Base-by-base conservation (phyloP, 2,113 vertebrate genomes). In the Halcyon malimbica region DNA sequence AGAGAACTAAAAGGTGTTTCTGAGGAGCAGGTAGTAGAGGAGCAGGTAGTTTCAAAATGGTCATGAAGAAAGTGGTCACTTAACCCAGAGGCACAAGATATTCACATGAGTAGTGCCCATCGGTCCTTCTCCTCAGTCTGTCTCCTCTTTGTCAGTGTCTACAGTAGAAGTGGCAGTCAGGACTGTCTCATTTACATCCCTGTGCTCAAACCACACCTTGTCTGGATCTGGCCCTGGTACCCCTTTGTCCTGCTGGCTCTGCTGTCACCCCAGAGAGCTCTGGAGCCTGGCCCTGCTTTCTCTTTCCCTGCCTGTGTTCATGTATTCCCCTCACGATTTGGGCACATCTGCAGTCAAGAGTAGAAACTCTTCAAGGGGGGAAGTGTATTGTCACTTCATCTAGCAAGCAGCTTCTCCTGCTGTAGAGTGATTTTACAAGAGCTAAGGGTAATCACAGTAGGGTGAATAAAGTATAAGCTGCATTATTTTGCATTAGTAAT, bases 401-500 rank as follows among this genome's bases (percentile, higher is more conserved):
- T 7, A 54, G 46, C 51, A 83, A 82, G 53, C n/a, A 68, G 42
- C 53, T 87, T 76, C 69, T 87, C 48, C 39, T 87, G 62, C 42
- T 4, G 2, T 9, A 74, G 64, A 54, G 41, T 85, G 78, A 73
- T 96, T 92, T 89, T 65, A 9, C 39, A 77, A 86, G 71, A 83
- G 44, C 31, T 77, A 86, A 44, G 50, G n/a, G 23, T 77, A 68
- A 91, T 86, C 54, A 74, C 2, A 0, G 41, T 19, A 63, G 19
- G 17, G 59, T 39, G 48, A 89, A 78, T 53, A 51, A 90, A 93
- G 42, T 71, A 53, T 59, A 64, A 92, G 84, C 53, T 57, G 65
- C 46, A 50, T 84, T 89, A 82, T 76, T 89, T 92, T 88, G 83
- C 75, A 71, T 78, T 87, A 88, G 35, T 51, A 64, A 80, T 68